These are phyloP conservation scores for Lerista edwardsae DNA, from an alignment of 2,797 vertebrate genomes.

Conservation along the genomic window DNA sequence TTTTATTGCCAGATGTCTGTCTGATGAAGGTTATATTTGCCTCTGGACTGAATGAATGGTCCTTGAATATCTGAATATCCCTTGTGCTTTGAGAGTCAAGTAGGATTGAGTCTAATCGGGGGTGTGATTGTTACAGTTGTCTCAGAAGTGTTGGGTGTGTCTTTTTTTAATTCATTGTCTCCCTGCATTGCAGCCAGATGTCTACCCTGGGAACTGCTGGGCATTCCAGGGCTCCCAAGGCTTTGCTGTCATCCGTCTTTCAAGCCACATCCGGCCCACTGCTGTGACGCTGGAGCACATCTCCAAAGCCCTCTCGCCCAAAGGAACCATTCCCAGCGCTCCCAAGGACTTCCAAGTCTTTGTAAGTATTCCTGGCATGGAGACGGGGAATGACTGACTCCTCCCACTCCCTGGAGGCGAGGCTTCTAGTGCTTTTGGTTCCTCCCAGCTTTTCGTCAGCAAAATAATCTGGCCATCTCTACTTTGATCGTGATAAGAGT, in stretches of 20 bases:
- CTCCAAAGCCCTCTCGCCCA: constrained; percentile 86
- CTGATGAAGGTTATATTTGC: not conserved
- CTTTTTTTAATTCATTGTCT: not conserved
- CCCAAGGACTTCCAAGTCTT: constrained; percentile 88
- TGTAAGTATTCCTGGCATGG: constrained; percentile 70
- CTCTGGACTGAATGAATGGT: not conserved
- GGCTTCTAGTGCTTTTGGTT: not conserved
- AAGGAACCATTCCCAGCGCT: constrained; percentile 89
- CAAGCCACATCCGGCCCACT: constrained; percentile 83
- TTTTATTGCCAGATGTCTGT: not conserved
- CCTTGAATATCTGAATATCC: not conserved
- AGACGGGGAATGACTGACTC: not conserved
- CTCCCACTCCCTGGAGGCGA: not conserved
- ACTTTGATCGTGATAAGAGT: not conserved
- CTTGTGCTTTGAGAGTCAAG: not conserved
- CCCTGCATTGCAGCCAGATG: constrained; percentile 76
- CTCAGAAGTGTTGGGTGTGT: not conserved
- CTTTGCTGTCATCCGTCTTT: constrained; percentile 89
- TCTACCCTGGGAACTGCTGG: constrained; percentile 95
- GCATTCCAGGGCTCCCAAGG: constrained; percentile 91
- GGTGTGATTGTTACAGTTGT: not conserved
- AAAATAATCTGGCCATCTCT: not conserved
- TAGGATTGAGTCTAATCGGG: rapidly evolving
- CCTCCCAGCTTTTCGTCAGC: not conserved
- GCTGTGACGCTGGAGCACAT: constrained; percentile 93